A percentile compares a stretch with the other conserved stretches of the same genome.
phyloP scores from a whole-genome alignment of 1,140 invertebrate genomes.

The Drosophila murphyi region DNA sequence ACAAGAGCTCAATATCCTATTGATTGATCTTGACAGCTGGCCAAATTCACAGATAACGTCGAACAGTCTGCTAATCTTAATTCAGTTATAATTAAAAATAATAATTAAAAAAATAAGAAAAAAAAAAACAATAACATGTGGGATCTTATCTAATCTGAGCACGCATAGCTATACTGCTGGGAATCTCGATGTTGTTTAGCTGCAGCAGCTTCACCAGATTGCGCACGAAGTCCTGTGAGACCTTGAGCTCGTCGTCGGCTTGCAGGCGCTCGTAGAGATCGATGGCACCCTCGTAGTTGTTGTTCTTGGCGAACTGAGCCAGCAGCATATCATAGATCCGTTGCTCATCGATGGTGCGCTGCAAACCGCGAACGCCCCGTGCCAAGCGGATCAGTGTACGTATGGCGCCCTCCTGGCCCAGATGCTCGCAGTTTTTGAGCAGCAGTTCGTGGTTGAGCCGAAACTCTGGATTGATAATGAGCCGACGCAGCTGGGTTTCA shows the following conservation, averaged over 20 bases:
- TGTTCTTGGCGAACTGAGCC: slow-evolving; percentile 82
- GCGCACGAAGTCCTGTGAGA: slow-evolving; percentile 77
- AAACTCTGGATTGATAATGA: slow-evolving; percentile 83
- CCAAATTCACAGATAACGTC: too few species aligned
- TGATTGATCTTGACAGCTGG: too few species aligned
- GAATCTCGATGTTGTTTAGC: slow-evolving; percentile 75
- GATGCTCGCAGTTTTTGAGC: slow-evolving; percentile 74
- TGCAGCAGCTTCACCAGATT: slow-evolving; percentile 74
- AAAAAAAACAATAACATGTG: slow-evolving; percentile 20
- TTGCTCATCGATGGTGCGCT: slow-evolving; percentile 70
- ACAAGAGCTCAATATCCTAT: too few species aligned
- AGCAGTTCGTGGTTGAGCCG: slow-evolving; percentile 74
- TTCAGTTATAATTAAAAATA: not conserved
- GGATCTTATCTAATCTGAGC: slow-evolving; percentile 72
- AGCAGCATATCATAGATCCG: slow-evolving; percentile 84
- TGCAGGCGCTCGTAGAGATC: slow-evolving; percentile 82
- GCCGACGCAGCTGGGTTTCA: slow-evolving; percentile 79
- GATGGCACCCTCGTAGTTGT: slow-evolving; percentile 81
- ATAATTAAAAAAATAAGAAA: slow-evolving; percentile 3
- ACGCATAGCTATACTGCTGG: slow-evolving; percentile 70
- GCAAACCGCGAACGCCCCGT: slow-evolving; percentile 64
- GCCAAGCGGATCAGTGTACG: slow-evolving; percentile 78
- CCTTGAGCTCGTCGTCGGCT: slow-evolving; percentile 75
- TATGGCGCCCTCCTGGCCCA: slow-evolving; percentile 75
- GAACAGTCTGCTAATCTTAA: too few species aligned